Evolutionary conservation across 2,888 invertebrate genomes (phyloP).

Genomic region (Sinopyrophorus schimmeli): DNA sequence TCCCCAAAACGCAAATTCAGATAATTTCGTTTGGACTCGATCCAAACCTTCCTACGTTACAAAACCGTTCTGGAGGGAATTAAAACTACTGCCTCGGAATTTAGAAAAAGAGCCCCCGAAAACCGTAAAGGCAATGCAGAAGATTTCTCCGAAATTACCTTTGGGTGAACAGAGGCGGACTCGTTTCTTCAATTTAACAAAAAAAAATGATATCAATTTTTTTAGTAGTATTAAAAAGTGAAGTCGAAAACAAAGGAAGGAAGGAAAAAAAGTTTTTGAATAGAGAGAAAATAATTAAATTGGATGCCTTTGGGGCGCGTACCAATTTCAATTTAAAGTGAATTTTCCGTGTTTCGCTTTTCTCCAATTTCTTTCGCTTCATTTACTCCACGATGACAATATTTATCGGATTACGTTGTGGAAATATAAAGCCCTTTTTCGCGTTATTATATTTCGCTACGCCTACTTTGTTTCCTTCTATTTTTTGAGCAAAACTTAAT

Average conservation of each 20-base stretch:
- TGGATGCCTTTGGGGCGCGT: conserved; percentile 10
- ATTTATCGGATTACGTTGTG: too few relatives aligned
- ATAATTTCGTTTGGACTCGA: conserved; percentile 35
- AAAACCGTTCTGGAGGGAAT: conserved; percentile 16
- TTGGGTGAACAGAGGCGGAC: too few relatives aligned
- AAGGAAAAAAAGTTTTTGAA: neutral
- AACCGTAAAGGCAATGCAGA: too few relatives aligned
- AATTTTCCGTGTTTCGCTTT: conserved; percentile 14
- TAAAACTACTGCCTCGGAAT: conserved; percentile 12
- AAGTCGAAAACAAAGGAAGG: neutral
- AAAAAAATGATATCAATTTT: too few relatives aligned
- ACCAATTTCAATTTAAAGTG: conserved; percentile 12
- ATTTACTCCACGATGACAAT: conserved; percentile 10
- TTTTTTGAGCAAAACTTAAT: too few relatives aligned
- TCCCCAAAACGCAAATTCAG: conserved; percentile 36
- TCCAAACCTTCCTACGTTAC: conserved; percentile 27
- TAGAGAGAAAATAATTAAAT: conserved; percentile 11
- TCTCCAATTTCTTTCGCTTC: conserved; percentile 9
- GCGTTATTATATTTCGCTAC: too few relatives aligned
- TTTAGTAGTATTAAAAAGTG: too few relatives aligned
- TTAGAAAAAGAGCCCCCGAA: conserved; percentile 2
- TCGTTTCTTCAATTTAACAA: too few relatives aligned
- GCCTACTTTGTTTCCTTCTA: too few relatives aligned
- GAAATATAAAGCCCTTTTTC: too few relatives aligned
- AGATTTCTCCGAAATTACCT: neutral